Base-by-base conservation (phyloP, 2,113 vertebrate species). In the Corythornis vintsioides region DNA sequence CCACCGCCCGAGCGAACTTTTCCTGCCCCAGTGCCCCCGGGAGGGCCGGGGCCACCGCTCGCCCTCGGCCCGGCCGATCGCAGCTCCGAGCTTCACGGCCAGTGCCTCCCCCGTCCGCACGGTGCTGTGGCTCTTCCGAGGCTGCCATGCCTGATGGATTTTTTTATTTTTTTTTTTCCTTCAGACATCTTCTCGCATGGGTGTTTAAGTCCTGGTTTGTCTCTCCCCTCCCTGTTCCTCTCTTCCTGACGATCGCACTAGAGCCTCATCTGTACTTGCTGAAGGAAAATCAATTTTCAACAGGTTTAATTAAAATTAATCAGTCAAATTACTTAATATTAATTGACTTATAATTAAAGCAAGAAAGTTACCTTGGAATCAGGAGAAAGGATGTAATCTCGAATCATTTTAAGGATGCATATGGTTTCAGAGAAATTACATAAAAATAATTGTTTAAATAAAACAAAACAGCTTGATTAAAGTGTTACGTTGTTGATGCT, bases 231-330 rank as follows among this genome's bases (percentile, higher is more conserved):
- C 22, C 64, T 11, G 11, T 40, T 83, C 74, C 55, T 90, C 40
- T 67, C 66, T 77, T 85, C 42, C 38, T 57, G 59, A 40, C 76
- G 78, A 83, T 97, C 91, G 84, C 77, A 65, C 89, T 52, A 94
- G 94, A 93, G 94, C 45, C 75, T 95, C 67, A 43, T 97, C 86
- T 88, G 90, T 73, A 86, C 89, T 96, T 82, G 94, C 94, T 95
- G 91, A 96, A 97, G 87, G 89, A 93, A 97, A 94, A 97, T 97
- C 91, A 86, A 91, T 97, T 97, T 97, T 94, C 95, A 94, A 90
- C 92, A 95, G 90, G 91, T 95, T 93, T 97, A 97, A 98, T 98
- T 97, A 97, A 97, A 98, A 97, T 97, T 95, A 98, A 97, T 97
- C 94, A 93, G 90, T 88, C 90, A 93, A 97, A 97, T 97, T 91